These are phyloP conservation scores for Mugil cephalus DNA, from an alignment of 2,113 vertebrate genomes.

Conservation along the genomic window DNA sequence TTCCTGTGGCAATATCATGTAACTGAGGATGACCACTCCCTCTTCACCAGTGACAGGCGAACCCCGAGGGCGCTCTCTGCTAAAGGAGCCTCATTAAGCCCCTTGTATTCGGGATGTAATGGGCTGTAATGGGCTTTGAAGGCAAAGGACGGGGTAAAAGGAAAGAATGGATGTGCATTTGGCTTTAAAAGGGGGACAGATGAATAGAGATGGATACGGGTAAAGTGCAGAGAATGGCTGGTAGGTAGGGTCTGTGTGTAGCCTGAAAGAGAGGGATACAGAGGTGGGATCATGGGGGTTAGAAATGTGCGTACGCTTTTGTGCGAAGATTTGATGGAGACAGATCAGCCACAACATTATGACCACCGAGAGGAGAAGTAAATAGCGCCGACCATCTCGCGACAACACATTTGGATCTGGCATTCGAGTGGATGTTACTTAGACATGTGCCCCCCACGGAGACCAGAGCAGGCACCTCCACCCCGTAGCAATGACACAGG, in stretches of 20 bases:
- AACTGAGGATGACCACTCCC: constrained; percentile 61
- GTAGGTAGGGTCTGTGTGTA: neutral
- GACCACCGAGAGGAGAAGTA: too few species aligned
- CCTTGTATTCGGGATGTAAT: constrained; percentile 50
- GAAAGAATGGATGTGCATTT: constrained; percentile 21
- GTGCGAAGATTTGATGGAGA: too few species aligned
- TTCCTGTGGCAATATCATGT: constrained; percentile 1
- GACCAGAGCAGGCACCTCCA: too few species aligned
- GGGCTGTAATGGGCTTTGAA: constrained; percentile 36
- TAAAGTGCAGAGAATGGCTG: neutral
- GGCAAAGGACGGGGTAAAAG: constrained; percentile 24
- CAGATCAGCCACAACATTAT: too few species aligned
- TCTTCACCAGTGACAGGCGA: constrained; percentile 28
- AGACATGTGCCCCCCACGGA: too few species aligned
- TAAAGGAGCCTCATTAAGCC: constrained; percentile 42
- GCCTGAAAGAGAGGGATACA: neutral
- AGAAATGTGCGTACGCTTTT: constrained; percentile 1
- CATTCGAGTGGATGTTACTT: too few species aligned
- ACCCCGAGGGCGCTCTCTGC: constrained; percentile 33
- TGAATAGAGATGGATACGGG: constrained; percentile 10
- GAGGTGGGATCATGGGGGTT: neutral
- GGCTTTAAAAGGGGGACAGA: constrained; percentile 1
- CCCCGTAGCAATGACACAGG: too few species aligned
- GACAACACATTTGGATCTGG: too few species aligned
- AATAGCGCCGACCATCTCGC: too few species aligned